These are phyloP conservation scores for Holocentrus rufus DNA, from an alignment of 2,797 vertebrate species.

Conservation along the genomic window DNA sequence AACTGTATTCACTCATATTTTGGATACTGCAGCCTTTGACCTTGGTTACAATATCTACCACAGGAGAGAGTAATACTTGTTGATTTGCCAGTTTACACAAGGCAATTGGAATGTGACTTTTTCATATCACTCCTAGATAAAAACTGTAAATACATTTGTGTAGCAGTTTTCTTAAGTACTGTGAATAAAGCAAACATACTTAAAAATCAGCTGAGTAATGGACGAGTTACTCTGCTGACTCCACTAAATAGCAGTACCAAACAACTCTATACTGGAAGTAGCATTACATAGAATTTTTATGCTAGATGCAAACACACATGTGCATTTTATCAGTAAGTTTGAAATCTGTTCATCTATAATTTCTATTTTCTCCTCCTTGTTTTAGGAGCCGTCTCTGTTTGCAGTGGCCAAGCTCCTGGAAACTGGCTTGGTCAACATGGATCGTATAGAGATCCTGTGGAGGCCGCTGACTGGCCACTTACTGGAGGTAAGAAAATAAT, in stretches of 20 bases:
- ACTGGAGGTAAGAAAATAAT: constrained; percentile 88
- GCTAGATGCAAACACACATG: no score
- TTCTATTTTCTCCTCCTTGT: constrained; percentile 9
- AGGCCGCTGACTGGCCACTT: constrained; percentile 95
- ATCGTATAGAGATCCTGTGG: constrained; percentile 98
- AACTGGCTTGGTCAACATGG: constrained; percentile 98
- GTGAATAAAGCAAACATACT: no score
- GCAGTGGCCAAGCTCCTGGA: constrained; percentile 98
- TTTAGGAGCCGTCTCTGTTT: constrained; percentile 96
- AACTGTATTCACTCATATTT: not conserved
- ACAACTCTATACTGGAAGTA: not conserved
- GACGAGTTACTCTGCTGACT: not conserved
- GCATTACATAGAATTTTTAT: not conserved
- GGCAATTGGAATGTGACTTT: no score
- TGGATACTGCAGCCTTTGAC: not conserved
- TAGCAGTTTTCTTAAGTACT: not conserved
- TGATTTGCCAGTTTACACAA: no score
- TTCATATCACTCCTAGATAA: not conserved
- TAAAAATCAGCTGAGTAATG: no score
- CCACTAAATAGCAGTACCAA: not conserved
- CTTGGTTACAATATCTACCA: no score
- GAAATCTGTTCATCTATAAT: not conserved
- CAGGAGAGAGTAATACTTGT: no score
- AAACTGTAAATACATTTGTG: not conserved
- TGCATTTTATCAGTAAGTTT: not conserved